Conservation (phyloP, 2,888 invertebrate species). For the Ceraclea dissimilis region DNA sequence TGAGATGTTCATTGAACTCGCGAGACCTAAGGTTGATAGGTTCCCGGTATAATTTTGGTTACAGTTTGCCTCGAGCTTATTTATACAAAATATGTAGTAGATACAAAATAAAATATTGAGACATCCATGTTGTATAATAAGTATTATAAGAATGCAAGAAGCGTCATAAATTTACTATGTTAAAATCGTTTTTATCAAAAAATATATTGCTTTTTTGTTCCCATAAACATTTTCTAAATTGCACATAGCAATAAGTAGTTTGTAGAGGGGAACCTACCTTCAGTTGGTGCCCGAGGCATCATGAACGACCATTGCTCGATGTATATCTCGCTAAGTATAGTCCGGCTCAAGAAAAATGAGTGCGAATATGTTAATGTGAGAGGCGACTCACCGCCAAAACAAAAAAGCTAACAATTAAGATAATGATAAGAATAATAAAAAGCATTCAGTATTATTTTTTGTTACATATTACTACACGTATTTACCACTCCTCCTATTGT, state of each 20-base stretch:
- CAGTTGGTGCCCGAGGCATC: neutral
- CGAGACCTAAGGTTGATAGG: too few relatives aligned
- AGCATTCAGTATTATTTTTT: constrained; percentile 8
- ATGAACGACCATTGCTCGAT: constrained; percentile 10
- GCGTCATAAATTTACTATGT: neutral
- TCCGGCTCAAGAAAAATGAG: constrained; percentile 22
- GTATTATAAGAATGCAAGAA: neutral
- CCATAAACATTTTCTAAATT: constrained; percentile 9
- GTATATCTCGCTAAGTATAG: constrained; percentile 25
- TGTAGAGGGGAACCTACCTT: neutral
- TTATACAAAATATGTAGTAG: neutral
- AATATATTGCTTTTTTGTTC: constrained; percentile 5
- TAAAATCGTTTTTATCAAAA: neutral
- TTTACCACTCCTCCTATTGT: constrained; percentile 14
- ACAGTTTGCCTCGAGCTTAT: neutral
- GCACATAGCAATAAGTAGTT: constrained; percentile 3
- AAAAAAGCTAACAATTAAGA: constrained; percentile 25
- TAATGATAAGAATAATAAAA: constrained; percentile 24
- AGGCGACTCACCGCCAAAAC: constrained; percentile 21
- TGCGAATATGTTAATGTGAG: constrained; percentile 25
- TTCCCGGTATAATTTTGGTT: neutral
- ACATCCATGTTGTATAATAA: neutral
- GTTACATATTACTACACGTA: neutral
- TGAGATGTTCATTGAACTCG: too few relatives aligned
- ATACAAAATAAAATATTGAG: neutral